Percentiles rank a stretch among this genome's conserved stretches.
phyloP scores from a whole-genome alignment of 2,888 invertebrate species.

The Aproaerema taeniolella region DNA sequence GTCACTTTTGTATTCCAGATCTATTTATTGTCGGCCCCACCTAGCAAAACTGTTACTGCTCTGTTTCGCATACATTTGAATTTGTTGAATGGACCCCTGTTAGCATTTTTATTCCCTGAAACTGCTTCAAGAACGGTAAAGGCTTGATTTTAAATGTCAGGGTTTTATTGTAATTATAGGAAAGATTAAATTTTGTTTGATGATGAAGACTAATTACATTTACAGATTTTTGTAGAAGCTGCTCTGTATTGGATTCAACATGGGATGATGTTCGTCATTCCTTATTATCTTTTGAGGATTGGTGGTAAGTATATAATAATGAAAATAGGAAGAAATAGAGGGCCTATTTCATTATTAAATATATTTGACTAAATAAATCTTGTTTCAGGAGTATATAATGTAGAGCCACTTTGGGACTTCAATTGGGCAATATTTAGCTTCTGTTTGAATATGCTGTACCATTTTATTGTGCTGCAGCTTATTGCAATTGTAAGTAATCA shows the following conservation, averaged over 20 bases:
- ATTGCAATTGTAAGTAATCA: slow-evolving; percentile 77
- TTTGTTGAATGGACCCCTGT: slow-evolving; percentile 93
- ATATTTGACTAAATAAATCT: slow-evolving; percentile 22
- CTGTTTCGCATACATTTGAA: slow-evolving; percentile 95
- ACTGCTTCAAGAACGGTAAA: slow-evolving; percentile 93
- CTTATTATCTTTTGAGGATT: slow-evolving; percentile 91
- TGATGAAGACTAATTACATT: not conserved
- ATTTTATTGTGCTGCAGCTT: slow-evolving; percentile 87
- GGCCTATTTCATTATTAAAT: not conserved
- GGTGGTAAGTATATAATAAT: slow-evolving; percentile 91
- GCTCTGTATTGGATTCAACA: slow-evolving; percentile 98
- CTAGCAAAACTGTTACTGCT: slow-evolving; percentile 87
- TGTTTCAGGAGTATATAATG: slow-evolving; percentile 86
- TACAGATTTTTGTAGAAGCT: slow-evolving; percentile 93
- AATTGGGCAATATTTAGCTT: slow-evolving; percentile 89
- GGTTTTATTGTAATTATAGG: too few species aligned
- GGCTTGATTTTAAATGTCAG: too few species aligned
- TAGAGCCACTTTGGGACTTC: slow-evolving; percentile 85
- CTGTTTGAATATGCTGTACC: slow-evolving; percentile 88
- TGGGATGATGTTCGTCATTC: slow-evolving; percentile 95
- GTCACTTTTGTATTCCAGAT: slow-evolving; percentile 85
- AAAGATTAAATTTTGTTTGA: not conserved
- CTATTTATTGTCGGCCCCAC: slow-evolving; percentile 91
- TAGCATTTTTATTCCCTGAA: slow-evolving; percentile 96
- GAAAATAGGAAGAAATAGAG: too few species aligned